A percentile compares a stretch with the other conserved stretches of the same genome.
These are phyloP conservation scores for Athalia cordata DNA, from an alignment of 2,888 invertebrate species.

Conservation along the genomic window DNA sequence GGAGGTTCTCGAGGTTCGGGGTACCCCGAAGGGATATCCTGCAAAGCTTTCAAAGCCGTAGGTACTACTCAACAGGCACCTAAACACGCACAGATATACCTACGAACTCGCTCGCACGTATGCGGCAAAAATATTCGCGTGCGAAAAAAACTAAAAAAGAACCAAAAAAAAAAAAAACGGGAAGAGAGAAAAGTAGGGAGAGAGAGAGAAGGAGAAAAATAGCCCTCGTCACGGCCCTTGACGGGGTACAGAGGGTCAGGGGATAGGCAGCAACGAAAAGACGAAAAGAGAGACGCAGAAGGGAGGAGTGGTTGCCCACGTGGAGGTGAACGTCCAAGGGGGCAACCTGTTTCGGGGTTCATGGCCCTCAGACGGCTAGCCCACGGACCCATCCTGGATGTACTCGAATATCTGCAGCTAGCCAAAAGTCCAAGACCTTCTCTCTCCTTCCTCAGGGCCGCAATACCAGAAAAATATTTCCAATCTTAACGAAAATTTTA, in stretches of 20 bases:
- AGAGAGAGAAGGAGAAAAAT: slow-evolving; percentile 20
- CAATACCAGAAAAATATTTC: not conserved
- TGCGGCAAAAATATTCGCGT: too few species aligned
- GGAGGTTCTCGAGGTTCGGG: too few species aligned
- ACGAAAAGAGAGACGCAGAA: slow-evolving; percentile 48
- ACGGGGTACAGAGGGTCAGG: slow-evolving; percentile 4
- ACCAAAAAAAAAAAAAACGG: not conserved
- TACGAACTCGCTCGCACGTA: too few species aligned
- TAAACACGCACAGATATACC: too few species aligned
- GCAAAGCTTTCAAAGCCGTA: too few species aligned
- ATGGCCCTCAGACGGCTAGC: slow-evolving; percentile 67
- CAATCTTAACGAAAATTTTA: not conserved
- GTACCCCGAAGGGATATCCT: too few species aligned
- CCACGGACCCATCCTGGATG: slow-evolving; percentile 39
- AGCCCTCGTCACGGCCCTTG: slow-evolving; percentile 9
- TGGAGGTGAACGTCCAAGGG: slow-evolving; percentile 73
- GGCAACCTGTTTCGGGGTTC: slow-evolving; percentile 74
- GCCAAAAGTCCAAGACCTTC: slow-evolving; percentile 36
- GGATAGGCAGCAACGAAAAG: slow-evolving; percentile 42
- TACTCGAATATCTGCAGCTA: slow-evolving; percentile 25
- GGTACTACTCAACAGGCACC: too few species aligned
- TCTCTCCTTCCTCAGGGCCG: slow-evolving; percentile 13
- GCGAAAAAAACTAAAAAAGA: not conserved
- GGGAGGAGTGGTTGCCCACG: slow-evolving; percentile 51
- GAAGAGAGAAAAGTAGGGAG: slow-evolving; percentile 42